Evolutionary conservation across 2,113 vertebrate genomes (phyloP).

Genomic region (Rhegmatorhina hoffmannsi): DNA sequence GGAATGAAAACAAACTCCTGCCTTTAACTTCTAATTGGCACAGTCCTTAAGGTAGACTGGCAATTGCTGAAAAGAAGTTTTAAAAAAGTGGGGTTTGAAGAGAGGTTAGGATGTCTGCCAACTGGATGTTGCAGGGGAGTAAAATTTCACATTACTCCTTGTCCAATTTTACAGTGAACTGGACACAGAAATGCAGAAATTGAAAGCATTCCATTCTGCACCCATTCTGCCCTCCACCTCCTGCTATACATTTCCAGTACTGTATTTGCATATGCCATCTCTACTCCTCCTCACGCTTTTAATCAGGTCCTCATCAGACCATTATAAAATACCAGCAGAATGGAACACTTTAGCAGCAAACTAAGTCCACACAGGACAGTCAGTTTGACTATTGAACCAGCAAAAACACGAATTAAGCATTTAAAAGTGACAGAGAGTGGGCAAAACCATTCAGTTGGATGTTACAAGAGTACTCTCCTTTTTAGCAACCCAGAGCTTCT

Average conservation of each 20-base stretch:
- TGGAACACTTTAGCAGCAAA: not conserved
- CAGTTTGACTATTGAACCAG: not conserved
- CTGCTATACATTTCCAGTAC: not conserved
- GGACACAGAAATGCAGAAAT: not conserved
- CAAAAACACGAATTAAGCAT: not conserved
- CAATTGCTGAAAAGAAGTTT: not conserved
- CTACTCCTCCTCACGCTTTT: not conserved
- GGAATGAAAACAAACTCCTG: not conserved
- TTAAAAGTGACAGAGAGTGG: not conserved
- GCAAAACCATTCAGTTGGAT: not conserved
- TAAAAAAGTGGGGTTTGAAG: not conserved
- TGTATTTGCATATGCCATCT: not conserved
- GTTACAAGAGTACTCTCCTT: not conserved
- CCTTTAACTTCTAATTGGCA: not conserved
- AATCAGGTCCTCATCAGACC: not conserved
- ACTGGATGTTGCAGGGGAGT: not conserved
- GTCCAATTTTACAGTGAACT: not conserved
- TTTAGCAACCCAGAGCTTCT: not conserved
- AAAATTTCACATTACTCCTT: not conserved
- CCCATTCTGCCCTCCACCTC: not conserved
- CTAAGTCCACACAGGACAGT: not conserved
- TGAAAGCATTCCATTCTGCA: not conserved
- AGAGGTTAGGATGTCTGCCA: not conserved
- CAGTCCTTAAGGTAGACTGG: not conserved
- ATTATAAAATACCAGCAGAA: not conserved